Percentiles rank a stretch among this genome's conserved stretches.
Evolutionary conservation across 2,797 vertebrate genomes (phyloP).

Genomic region (Rhinella marina): DNA sequence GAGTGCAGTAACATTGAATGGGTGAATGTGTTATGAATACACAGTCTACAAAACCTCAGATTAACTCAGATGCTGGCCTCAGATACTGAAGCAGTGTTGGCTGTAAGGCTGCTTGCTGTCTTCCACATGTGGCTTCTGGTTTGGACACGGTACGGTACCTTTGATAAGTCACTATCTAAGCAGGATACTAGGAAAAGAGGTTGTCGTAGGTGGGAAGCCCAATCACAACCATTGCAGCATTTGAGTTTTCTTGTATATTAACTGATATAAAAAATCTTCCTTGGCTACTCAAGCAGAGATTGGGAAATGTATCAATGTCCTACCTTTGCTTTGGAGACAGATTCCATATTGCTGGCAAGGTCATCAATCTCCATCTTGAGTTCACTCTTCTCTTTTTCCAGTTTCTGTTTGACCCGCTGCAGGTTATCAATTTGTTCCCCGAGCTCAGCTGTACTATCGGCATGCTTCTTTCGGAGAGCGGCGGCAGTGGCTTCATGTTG

Average conservation of each 20-base stretch:
- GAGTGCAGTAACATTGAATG: neutral
- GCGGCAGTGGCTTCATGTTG: conserved; percentile 83
- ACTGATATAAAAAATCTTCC: neutral
- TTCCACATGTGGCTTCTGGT: too few relatives aligned
- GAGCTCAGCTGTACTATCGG: conserved; percentile 82
- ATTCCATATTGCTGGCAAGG: conserved; percentile 82
- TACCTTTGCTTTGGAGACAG: conserved; percentile 83
- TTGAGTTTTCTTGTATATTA: too few relatives aligned
- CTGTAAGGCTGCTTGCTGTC: too few relatives aligned
- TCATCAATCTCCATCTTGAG: conserved; percentile 89
- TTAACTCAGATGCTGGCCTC: too few relatives aligned
- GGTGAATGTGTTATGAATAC: too few relatives aligned
- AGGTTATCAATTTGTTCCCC: conserved; percentile 89
- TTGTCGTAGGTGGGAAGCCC: too few relatives aligned
- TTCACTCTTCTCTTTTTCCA: conserved; percentile 92
- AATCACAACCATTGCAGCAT: too few relatives aligned
- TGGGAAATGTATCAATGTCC: neutral
- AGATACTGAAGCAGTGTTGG: too few relatives aligned
- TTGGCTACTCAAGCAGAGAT: neutral
- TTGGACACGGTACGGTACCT: too few relatives aligned
- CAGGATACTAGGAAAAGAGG: too few relatives aligned
- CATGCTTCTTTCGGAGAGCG: conserved; percentile 84
- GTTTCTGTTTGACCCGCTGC: conserved; percentile 88
- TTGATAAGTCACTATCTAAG: too few relatives aligned
- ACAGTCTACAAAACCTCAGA: too few relatives aligned